Conservation (phyloP, 2,113 vertebrate species). For the Mustelus asterias region DNA sequence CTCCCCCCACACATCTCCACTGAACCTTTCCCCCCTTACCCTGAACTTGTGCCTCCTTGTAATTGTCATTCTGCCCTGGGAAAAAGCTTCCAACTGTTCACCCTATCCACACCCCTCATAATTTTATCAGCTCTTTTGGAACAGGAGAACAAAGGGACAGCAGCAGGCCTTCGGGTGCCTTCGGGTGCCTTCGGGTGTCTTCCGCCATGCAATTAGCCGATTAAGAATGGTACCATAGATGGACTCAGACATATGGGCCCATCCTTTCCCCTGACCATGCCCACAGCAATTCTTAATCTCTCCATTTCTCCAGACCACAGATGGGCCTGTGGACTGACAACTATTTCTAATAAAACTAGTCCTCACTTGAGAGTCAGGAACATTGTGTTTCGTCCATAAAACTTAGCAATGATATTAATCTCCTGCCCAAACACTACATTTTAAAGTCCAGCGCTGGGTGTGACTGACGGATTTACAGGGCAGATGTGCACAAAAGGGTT, state of each 20-base stretch:
- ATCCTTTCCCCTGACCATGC: not conserved
- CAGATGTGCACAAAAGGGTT: not conserved
- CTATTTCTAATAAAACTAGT: not conserved
- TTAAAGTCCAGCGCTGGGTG: not conserved
- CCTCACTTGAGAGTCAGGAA: not conserved
- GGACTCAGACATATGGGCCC: not conserved
- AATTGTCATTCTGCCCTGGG: too few relatives aligned
- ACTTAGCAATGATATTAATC: not conserved
- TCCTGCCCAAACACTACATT: not conserved
- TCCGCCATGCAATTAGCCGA: not conserved
- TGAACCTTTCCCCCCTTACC: too few relatives aligned
- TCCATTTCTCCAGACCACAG: not conserved
- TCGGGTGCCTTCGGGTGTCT: not conserved
- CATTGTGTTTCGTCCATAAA: constrained; percentile 23
- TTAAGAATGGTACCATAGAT: not conserved
- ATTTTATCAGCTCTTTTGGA: not conserved
- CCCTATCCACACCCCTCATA: too few relatives aligned
- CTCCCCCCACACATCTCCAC: too few relatives aligned
- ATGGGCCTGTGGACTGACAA: not conserved
- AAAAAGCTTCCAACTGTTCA: too few relatives aligned
- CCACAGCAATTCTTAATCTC: not conserved
- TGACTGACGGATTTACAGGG: not conserved
- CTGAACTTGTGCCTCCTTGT: too few relatives aligned
- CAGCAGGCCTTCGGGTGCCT: not conserved
- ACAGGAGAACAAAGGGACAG: not conserved